Percentiles rank a stretch among this genome's conserved stretches.
Conservation (phyloP, 2,888 invertebrate genomes). For the Eupithecia inturbata region DNA sequence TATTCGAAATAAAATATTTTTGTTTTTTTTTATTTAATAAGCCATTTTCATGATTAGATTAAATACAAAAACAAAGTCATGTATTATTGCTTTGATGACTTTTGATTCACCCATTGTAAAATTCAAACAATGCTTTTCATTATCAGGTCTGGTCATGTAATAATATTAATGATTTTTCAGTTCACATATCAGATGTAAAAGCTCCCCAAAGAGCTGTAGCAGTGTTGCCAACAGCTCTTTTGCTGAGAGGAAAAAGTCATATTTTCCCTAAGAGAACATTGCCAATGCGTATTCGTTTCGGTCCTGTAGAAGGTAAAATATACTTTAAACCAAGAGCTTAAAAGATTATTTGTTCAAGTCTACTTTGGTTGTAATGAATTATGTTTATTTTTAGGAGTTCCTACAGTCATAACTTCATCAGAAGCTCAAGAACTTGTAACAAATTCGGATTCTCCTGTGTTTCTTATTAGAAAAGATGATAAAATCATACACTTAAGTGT, state of each 20-base stretch:
- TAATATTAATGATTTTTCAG: constrained; percentile 47
- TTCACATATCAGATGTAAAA: constrained; percentile 86
- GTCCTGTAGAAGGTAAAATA: constrained; percentile 88
- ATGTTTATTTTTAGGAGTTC: constrained; percentile 53
- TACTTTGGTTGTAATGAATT: background rate
- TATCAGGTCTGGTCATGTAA: background rate
- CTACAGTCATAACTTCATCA: constrained; percentile 41
- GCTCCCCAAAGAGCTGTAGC: constrained; percentile 90
- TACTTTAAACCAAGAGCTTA: background rate
- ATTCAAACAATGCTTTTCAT: no score
- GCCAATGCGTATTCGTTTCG: constrained; percentile 89
- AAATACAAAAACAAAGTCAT: background rate
- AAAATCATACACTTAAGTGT: constrained; percentile 56
- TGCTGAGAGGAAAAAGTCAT: constrained; percentile 74
- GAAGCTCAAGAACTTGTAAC: constrained; percentile 48
- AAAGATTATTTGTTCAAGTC: background rate
- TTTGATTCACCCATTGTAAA: no score
- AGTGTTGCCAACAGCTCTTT: constrained; percentile 88
- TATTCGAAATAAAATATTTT: no score
- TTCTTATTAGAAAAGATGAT: constrained; percentile 52
- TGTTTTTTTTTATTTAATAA: no score
- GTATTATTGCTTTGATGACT: background rate
- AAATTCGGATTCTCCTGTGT: constrained; percentile 53
- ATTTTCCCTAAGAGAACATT: constrained; percentile 89
- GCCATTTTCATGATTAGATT: background rate